Conservation (phyloP, 30 jellyfish, hydroid and myxozoan species). For the Mastigias papua region DNA sequence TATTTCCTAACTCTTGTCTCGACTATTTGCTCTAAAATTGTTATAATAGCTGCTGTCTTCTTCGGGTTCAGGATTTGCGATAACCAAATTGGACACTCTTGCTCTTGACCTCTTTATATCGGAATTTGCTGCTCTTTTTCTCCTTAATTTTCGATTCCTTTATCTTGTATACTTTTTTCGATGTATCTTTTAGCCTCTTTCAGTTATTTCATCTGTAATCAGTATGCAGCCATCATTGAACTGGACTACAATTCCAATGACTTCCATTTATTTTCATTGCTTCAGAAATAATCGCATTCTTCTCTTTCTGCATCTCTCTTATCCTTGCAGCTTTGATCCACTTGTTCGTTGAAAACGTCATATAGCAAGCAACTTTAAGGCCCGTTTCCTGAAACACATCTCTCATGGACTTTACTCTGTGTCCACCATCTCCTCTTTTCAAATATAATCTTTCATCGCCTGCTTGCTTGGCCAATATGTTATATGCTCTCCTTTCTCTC, state of each 20-base stretch:
- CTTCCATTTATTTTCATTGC: not conserved
- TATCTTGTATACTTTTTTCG: not conserved
- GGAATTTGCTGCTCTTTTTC: not conserved
- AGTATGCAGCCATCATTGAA: not conserved
- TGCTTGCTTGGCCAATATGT: not conserved
- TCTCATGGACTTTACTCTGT: constrained; percentile 9
- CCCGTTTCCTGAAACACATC: not conserved
- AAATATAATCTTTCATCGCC: constrained; percentile 5
- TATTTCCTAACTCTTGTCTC: constrained; percentile 46
- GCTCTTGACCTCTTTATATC: not conserved
- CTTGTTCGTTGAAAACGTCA: not conserved
- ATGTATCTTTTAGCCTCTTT: not conserved
- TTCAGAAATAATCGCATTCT: constrained; percentile 1
- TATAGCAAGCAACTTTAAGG: not conserved
- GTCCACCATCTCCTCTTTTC: constrained; percentile 15
- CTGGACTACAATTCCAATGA: not conserved
- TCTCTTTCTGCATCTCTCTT: not conserved
- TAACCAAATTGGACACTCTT: not conserved
- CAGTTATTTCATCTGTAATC: not conserved
- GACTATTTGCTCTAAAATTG: constrained; percentile 51
- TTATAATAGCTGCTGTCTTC: constrained; percentile 22
- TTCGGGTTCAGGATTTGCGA: not conserved
- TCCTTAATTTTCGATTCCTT: not conserved
- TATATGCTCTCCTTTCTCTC: not conserved
- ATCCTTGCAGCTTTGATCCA: constrained; percentile 18